phyloP scores from a whole-genome alignment of 2,797 vertebrate genomes.

The Spinus olivaceus region DNA sequence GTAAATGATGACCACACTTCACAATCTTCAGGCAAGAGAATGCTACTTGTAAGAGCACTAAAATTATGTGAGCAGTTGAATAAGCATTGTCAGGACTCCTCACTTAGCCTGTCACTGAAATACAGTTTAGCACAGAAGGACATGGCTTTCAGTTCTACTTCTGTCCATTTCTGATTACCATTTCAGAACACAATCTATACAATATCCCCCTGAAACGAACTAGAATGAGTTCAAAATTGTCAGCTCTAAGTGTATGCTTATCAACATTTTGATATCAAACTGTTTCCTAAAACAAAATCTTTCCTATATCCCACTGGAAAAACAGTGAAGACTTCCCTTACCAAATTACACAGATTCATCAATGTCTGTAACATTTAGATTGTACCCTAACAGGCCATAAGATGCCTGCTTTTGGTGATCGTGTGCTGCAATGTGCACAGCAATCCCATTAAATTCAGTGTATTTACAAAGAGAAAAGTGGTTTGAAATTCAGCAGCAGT shows the following conservation, averaged over 20 bases:
- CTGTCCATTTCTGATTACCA: neutral
- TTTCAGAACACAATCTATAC: neutral
- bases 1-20: neutral
- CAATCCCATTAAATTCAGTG: neutral
- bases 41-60: neutral
- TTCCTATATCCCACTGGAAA: neutral
- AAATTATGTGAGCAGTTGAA: neutral
- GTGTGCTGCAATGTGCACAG: neutral
- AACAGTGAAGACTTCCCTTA: neutral
- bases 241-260: neutral
- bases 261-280: neutral
- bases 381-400: neutral
- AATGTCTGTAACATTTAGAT: neutral
- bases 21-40: neutral
- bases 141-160: neutral
- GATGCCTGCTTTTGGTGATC: neutral
- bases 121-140: neutral
- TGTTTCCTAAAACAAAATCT: neutral
- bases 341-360: neutral
- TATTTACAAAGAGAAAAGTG: neutral
- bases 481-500: neutral
- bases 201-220: neutral
- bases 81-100: neutral
- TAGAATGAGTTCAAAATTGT: neutral
- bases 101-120: neutral